Percentiles rank a stretch among this genome's conserved stretches.
phyloP scores from a whole-genome alignment of 2,888 invertebrate species.

The Chalcosyrphus nemorum region DNA sequence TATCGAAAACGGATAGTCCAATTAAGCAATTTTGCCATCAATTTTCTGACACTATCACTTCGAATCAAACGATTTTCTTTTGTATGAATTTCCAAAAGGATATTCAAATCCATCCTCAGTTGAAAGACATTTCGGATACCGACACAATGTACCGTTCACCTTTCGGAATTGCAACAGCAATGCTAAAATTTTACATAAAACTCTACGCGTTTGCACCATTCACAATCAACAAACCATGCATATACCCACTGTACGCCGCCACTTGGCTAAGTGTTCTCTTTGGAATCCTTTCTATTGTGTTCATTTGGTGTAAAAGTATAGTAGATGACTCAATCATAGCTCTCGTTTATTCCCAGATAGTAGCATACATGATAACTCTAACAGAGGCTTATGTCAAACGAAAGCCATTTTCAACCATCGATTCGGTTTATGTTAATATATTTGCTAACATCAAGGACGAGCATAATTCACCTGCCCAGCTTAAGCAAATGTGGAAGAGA shows the following conservation, averaged over 20 bases:
- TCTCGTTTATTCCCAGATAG: conserved; percentile 13
- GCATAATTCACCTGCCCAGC: background rate
- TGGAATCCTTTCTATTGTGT: conserved; percentile 10
- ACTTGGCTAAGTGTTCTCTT: conserved; percentile 36
- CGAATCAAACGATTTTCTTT: background rate
- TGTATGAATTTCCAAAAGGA: no score
- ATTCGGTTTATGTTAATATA: background rate
- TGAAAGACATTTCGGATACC: background rate
- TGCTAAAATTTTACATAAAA: background rate
- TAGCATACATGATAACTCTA: conserved; percentile 49
- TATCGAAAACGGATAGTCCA: background rate
- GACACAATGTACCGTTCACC: background rate
- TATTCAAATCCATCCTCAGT: background rate
- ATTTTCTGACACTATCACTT: background rate
- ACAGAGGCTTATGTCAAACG: conserved; percentile 66
- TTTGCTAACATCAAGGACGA: background rate
- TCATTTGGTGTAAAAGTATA: conserved; percentile 49
- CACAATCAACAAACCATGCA: background rate
- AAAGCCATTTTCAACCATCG: conserved; percentile 26
- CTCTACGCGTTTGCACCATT: conserved; percentile 23
- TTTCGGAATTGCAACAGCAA: background rate
- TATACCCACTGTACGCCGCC: background rate
- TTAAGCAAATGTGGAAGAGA: conserved; percentile 4
- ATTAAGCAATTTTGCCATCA: conserved; percentile 34
- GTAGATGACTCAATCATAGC: conserved; percentile 12